phyloP scores from a whole-genome alignment of 2,888 invertebrate species.

The Phasia obesa region DNA sequence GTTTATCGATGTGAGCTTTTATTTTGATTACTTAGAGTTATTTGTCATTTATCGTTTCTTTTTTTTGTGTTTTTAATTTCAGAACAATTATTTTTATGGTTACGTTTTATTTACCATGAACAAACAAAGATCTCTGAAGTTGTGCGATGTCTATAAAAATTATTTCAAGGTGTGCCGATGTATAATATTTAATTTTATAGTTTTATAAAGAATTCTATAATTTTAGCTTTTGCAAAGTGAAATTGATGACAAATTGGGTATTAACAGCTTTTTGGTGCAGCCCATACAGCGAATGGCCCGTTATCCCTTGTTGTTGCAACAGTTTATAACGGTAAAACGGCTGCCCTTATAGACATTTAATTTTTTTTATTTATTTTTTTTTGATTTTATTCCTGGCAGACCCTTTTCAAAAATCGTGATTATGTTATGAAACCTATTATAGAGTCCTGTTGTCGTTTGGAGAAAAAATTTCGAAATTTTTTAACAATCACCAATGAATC shows the following conservation, averaged over 20 bases:
- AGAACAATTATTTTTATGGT: constrained; percentile 81
- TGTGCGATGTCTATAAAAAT: constrained; percentile 80
- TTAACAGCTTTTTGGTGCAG: constrained; percentile 82
- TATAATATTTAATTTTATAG: neutral
- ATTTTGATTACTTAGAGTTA: neutral
- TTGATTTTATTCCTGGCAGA: constrained; percentile 71
- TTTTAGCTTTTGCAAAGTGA: constrained; percentile 79
- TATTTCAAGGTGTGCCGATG: constrained; percentile 79
- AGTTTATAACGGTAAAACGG: constrained; percentile 79
- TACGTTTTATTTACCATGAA: constrained; percentile 82
- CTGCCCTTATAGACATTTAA: neutral
- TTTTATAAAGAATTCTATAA: neutral
- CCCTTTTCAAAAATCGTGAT: constrained; percentile 80
- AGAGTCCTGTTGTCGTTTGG: constrained; percentile 81
- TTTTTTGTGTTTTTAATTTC: constrained; percentile 18
- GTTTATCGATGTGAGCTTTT: constrained; percentile 78
- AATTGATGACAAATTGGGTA: constrained; percentile 81
- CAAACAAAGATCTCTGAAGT: constrained; percentile 80
- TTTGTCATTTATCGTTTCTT: neutral
- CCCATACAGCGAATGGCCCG: constrained; percentile 82
- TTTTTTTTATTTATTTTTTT: neutral
- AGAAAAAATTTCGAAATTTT: constrained; percentile 80
- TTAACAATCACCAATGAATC: constrained; percentile 81
- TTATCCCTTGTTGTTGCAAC: constrained; percentile 80
- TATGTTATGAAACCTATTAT: constrained; percentile 80